Base-by-base conservation (phyloP, 2,113 vertebrate genomes). In the Macheiramphus alcinus region DNA sequence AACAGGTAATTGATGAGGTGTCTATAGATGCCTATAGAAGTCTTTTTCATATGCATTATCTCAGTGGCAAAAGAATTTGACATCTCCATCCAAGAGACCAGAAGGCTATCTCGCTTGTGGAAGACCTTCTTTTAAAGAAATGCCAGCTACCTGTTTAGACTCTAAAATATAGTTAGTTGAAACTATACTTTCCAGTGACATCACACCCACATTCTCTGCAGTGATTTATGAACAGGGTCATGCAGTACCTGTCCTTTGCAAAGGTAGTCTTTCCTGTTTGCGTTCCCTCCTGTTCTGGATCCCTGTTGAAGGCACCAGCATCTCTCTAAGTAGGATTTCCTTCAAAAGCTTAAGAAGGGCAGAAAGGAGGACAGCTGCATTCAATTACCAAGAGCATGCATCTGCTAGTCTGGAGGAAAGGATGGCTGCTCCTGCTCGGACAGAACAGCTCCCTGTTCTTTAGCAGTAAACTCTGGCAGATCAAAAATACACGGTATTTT, bases 341-440 rank as follows among this genome's bases (percentile, higher is more conserved):
- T 87, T 87, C 53, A 65, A 91, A 92, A 94, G 62, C 70, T 89
- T 74, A 65, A 66, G 73, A 90, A 93, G 48, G 58, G 25, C 53
- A 89, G 40, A 56, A 87, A 74, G 52, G 43, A 90, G 75, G 84
- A 43, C 87, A 93, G 87, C 73, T 96, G 94, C 45, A 58, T 90
- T 79, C 70, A 85, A 47, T 96, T 96, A 91, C 62, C 48, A 43
- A 90, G 91, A 85, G 21, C 53, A 71, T 72, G 23, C 79, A 67
- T 93, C 76, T 86, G 73, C 56, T 87, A 56, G 45, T 84, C 61
- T 50, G 83, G 70, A 95, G 43, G 78, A 95, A 87, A 67, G 32
- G 36, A 80, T 91, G 89, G 27, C 63, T 91, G 80, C 86, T 91
- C 67, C 72, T 89, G 80, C 68, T 84, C 2, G 13, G 70, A 63